These are phyloP conservation scores for Microcebus murinus DNA, from an alignment of 2,113 vertebrate species.

Conservation along the genomic window DNA sequence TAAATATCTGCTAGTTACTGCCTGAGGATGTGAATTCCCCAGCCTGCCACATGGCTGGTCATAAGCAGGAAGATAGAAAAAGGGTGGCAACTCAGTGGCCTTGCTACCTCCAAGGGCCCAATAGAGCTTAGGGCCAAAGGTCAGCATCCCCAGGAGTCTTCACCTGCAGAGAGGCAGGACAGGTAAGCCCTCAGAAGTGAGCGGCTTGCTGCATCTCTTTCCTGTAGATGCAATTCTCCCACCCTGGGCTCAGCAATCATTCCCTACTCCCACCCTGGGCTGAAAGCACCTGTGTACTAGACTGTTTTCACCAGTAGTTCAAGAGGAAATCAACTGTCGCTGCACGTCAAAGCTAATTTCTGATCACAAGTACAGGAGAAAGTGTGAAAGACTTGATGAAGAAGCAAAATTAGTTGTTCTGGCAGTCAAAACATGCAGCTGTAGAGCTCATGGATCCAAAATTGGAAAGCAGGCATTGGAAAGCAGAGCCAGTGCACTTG, in stretches of 20 bases:
- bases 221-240: background rate
- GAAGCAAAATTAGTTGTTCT: constrained; percentile 37
- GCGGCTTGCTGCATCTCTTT: background rate
- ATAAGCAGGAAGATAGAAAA: constrained; percentile 11
- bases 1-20: constrained; percentile 15
- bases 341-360: constrained; percentile 31
- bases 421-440: constrained; percentile 64
- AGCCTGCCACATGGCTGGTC: background rate
- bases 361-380: constrained; percentile 51
- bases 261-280: constrained; percentile 7
- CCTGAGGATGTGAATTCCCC: background rate
- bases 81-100: background rate
- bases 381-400: constrained; percentile 14
- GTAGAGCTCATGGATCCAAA: constrained; percentile 14
- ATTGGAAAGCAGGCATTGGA: background rate
- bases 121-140: background rate
- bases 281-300: constrained; percentile 19
- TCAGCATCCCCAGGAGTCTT: background rate
- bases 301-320: constrained; percentile 56
- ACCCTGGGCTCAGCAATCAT: background rate
- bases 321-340: constrained; percentile 66
- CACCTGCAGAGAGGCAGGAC: background rate
- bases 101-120: constrained; percentile 18
- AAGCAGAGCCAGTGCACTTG: constrained; percentile 29
- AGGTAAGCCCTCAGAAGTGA: background rate